A percentile compares a stretch with the other conserved stretches of the same genome.
These are phyloP conservation scores for Dicrostonyx torquatus DNA, from an alignment of 2,797 vertebrate genomes.

Conservation along the genomic window DNA sequence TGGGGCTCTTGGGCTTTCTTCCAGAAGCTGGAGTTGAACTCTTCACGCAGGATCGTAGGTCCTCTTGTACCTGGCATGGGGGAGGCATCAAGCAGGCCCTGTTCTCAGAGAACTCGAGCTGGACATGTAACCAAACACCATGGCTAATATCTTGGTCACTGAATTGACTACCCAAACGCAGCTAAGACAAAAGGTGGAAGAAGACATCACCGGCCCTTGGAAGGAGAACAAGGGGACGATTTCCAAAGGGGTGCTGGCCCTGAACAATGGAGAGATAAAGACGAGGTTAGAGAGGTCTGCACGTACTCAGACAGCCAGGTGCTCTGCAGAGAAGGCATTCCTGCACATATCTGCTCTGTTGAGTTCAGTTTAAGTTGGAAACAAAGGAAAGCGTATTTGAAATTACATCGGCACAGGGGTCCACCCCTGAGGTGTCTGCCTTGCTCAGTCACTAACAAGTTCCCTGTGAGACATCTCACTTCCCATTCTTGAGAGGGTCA, in stretches of 20 bases:
- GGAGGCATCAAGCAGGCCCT: constrained; percentile 85
- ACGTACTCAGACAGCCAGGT: not conserved
- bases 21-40: not conserved
- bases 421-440: not conserved
- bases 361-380: not conserved
- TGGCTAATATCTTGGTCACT: not conserved
- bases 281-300: not conserved
- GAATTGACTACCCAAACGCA: not conserved
- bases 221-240: no score
- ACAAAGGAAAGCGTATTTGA: not conserved
- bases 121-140: not conserved
- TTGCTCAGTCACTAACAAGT: not conserved
- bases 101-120: constrained; percentile 89
- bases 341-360: not conserved
- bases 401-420: not conserved
- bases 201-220: no score
- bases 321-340: not conserved
- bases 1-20: not conserved
- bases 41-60: constrained; percentile 84
- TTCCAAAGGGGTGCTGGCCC: not conserved
- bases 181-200: not conserved
- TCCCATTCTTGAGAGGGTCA: not conserved
- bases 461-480: not conserved
- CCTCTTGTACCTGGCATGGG: constrained; percentile 91
- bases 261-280: not conserved